A percentile compares a stretch with the other conserved stretches of the same genome.
phyloP scores from a whole-genome alignment of 2,113 vertebrate genomes.

The Pionites leucogaster region DNA sequence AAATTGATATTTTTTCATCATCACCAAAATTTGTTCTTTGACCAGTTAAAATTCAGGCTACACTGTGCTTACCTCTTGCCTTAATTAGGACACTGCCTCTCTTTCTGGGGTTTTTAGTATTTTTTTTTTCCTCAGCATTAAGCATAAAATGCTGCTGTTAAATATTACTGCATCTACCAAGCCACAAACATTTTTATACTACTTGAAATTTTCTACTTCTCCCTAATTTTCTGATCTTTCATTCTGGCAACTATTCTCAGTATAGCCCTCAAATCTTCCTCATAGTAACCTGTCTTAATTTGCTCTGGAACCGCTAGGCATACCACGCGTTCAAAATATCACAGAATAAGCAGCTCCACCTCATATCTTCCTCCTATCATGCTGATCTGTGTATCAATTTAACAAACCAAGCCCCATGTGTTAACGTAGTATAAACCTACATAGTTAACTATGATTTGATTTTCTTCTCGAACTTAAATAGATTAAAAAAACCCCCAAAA shows the following conservation, averaged over 20 bases:
- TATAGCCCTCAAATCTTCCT: not conserved
- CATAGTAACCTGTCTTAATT: not conserved
- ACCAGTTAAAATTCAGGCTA: not conserved
- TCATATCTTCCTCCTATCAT: not conserved
- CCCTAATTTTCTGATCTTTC: not conserved
- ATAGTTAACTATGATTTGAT: not conserved
- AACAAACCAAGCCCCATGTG: not conserved
- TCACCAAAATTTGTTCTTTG: not conserved
- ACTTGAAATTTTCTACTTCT: not conserved
- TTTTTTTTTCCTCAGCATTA: not conserved
- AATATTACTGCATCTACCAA: not conserved
- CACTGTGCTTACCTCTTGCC: accelerated
- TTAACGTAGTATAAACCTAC: not conserved
- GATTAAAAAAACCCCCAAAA: not conserved
- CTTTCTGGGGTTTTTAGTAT: not conserved
- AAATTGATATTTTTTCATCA: not conserved
- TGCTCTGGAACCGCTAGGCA: not conserved
- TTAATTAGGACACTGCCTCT: not conserved
- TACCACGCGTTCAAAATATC: not conserved
- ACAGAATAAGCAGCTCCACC: not conserved
- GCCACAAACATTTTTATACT: not conserved
- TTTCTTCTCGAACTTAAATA: not conserved
- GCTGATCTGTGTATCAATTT: not conserved
- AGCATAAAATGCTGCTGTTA: not conserved
- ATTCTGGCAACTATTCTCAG: not conserved